A percentile compares a stretch with the other conserved stretches of the same genome.
Evolutionary conservation across 1,140 invertebrate species (phyloP).

Genomic region (silkworm (Bombyx mori)): ASM3026992v2 NC_085110.1:6502501-6503000

Average conservation of each 20-base stretch:
- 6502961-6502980: too few species aligned
- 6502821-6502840: slow-evolving; percentile 1
- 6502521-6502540: slow-evolving; percentile 80
- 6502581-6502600: slow-evolving; percentile 35
- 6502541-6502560: slow-evolving; percentile 69
- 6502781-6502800: too few species aligned
- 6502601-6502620: slow-evolving; percentile 43
- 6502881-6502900: slow-evolving; percentile 18
- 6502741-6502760: slow-evolving; percentile 1
- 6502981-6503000: too few species aligned
- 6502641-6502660: slow-evolving; percentile 65
- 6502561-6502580: slow-evolving; percentile 22
- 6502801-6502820: too few species aligned
- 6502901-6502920: too few species aligned
- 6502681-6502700: slow-evolving; percentile 15
- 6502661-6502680: slow-evolving; percentile 29
- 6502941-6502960: too few species aligned
- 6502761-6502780: too few species aligned
- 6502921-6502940: too few species aligned
- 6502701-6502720: slow-evolving; percentile 27
- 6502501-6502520: slow-evolving; percentile 86
- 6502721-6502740: slow-evolving; percentile 29
- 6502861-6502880: slow-evolving; percentile 38
- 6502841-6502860: slow-evolving; percentile 34
- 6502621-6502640: slow-evolving; percentile 60